Percentiles rank a stretch among this genome's conserved stretches.
Conservation (phyloP, 2,113 vertebrate species). For the Peromyscus californicus region DNA sequence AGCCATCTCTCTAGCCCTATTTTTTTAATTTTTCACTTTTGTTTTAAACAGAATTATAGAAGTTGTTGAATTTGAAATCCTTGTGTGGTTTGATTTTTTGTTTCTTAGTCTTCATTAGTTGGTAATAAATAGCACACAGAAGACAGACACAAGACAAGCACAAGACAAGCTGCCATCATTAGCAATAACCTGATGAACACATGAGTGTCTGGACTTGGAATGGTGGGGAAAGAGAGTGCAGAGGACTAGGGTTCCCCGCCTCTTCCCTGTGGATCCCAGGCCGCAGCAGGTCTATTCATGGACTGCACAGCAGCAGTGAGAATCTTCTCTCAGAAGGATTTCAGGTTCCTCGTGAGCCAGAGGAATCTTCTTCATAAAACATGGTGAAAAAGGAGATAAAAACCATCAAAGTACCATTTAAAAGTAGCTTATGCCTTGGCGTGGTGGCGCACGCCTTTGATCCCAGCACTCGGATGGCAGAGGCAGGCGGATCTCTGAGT, state of each 20-base stretch:
- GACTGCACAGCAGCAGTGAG: background rate
- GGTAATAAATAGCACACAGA: background rate
- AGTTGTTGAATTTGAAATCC: background rate
- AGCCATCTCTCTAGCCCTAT: too few species aligned
- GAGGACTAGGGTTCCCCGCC: background rate
- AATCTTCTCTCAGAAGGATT: background rate
- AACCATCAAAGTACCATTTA: background rate
- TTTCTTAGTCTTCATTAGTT: background rate
- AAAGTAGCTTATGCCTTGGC: background rate
- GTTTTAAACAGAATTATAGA: background rate
- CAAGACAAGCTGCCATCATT: background rate
- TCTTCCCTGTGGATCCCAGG: background rate
- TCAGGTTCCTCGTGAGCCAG: background rate
- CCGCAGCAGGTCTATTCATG: background rate
- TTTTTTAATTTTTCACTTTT: background rate
- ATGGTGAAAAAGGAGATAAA: background rate
- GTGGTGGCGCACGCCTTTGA: too few species aligned
- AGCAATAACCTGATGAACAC: background rate
- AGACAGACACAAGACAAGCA: too few species aligned
- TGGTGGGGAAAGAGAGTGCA: too few species aligned
- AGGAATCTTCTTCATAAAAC: background rate
- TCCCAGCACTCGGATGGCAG: too few species aligned
- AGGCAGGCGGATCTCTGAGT: background rate
- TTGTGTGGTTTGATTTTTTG: background rate
- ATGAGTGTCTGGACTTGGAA: background rate